A percentile compares a stretch with the other conserved stretches of the same genome.
Evolutionary conservation across 2,797 vertebrate species (phyloP).

Genomic region (Acanthis flammea): DNA sequence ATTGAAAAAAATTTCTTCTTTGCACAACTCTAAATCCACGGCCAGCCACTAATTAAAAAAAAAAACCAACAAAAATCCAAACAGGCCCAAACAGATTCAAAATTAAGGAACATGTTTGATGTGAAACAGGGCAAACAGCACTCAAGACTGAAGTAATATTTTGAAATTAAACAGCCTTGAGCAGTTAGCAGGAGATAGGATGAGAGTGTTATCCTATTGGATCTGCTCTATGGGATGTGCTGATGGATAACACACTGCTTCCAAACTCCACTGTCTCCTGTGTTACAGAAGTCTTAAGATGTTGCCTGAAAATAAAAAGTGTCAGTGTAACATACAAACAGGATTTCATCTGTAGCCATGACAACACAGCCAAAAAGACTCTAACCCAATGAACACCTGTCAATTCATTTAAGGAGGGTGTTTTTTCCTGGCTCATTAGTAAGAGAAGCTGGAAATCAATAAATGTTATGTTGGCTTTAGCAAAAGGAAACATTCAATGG

Average conservation of each 20-base stretch:
- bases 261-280: not conserved
- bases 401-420: not conserved
- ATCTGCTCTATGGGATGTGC: not conserved
- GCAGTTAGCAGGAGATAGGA: not conserved
- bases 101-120: not conserved
- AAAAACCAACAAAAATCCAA: not conserved
- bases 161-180: slow-evolving; percentile 5
- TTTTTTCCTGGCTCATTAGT: slow-evolving; percentile 31
- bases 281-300: not conserved
- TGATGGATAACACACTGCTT: not conserved
- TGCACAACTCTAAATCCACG: not conserved
- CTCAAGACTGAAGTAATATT: not conserved
- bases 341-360: slow-evolving; percentile 11
- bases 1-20: not conserved
- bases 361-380: slow-evolving; percentile 4
- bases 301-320: slow-evolving; percentile 16
- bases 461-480: slow-evolving; percentile 37
- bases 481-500: slow-evolving; percentile 65
- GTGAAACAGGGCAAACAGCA: not conserved
- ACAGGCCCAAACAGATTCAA: not conserved
- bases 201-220: not conserved
- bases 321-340: not conserved
- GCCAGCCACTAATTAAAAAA: not conserved
- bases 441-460: slow-evolving; percentile 42
- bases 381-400: not conserved